Percentiles rank a stretch among this genome's conserved stretches.
Evolutionary conservation across 2,888 invertebrate species (phyloP).

Genomic region (Hermodice carunculata): DNA sequence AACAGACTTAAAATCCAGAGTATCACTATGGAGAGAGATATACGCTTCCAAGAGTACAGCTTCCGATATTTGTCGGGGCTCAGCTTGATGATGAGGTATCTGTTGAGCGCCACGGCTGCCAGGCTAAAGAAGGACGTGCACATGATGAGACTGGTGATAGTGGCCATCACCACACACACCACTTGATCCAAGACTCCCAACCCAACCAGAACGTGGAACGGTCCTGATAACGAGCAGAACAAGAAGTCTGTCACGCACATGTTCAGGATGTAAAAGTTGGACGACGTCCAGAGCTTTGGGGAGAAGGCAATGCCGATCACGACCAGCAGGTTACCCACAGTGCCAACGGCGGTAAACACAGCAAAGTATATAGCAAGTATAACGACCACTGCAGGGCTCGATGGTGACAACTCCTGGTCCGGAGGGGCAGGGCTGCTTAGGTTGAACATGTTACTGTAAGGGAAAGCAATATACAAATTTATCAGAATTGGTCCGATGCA

Average conservation of each 20-base stretch:
- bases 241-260: constrained; percentile 15
- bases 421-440: no score
- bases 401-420: no score
- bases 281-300: constrained; percentile 6
- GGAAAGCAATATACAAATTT: no score
- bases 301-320: neutral
- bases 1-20: constrained; percentile 7
- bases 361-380: no score
- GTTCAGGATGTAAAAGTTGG: constrained; percentile 18
- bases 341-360: no score
- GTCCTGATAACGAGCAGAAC: constrained; percentile 10
- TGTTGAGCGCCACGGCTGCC: constrained; percentile 18
- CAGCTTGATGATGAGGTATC: constrained; percentile 13
- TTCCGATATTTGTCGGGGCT: constrained; percentile 3
- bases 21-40: constrained; percentile 1
- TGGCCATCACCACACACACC: constrained; percentile 11
- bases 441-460: no score
- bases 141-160: constrained; percentile 1
- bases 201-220: constrained; percentile 8
- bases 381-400: no score
- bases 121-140: constrained; percentile 3
- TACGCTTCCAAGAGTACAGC: neutral
- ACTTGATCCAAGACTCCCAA: neutral
- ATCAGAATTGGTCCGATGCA: no score
- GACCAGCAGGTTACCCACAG: constrained; percentile 5